A percentile compares a stretch with the other conserved stretches of the same genome.
These are phyloP conservation scores for Diglossa cyanea DNA, from an alignment of 2,797 vertebrate genomes.

Conservation along the genomic window DNA sequence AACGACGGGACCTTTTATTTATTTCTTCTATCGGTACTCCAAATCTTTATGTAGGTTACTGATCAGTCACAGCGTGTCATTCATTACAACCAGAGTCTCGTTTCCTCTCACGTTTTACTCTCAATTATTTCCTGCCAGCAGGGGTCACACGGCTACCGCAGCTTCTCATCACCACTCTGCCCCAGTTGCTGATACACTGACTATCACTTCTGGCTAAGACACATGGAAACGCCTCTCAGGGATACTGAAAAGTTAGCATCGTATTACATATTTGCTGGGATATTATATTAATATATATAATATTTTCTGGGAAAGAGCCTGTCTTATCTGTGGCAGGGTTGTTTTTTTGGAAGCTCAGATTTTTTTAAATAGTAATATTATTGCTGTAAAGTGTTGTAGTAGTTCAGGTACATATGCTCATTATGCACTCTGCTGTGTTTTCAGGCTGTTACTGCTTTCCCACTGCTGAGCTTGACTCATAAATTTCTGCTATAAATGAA, in stretches of 20 bases:
- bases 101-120: background rate
- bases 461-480: background rate
- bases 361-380: background rate
- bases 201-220: background rate
- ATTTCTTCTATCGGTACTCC: background rate
- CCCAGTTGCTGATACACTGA: background rate
- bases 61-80: background rate
- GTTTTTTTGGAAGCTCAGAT: background rate
- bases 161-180: rapidly evolving
- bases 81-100: background rate
- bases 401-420: background rate
- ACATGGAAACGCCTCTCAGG: background rate
- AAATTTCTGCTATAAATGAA: background rate
- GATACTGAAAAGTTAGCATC: background rate
- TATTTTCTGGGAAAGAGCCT: background rate
- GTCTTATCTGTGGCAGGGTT: background rate
- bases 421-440: background rate
- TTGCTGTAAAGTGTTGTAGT: background rate
- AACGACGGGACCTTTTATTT: background rate
- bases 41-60: background rate
- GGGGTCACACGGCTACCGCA: background rate
- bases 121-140: constrained; percentile 16
- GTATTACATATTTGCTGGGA: background rate
- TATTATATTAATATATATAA: background rate
- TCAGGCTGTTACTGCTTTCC: background rate